phyloP scores from a whole-genome alignment of 2,888 invertebrate genomes.

The Thymelicus acteon region DNA sequence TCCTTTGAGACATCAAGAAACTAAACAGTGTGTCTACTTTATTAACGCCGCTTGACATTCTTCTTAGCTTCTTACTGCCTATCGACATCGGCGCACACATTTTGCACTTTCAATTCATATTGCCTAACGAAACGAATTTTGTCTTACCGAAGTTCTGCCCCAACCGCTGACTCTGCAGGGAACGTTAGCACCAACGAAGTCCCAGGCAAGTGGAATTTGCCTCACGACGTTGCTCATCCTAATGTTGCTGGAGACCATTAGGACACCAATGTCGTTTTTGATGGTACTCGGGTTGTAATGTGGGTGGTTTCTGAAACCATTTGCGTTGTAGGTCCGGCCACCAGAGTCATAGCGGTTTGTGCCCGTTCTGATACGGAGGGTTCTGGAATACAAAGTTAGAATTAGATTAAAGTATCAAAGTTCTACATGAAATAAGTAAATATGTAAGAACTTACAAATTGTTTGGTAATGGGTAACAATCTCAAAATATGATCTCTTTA shows the following conservation, averaged over 20 bases:
- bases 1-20: too few species aligned
- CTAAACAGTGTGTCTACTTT: too few species aligned
- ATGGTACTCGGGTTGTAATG: slow-evolving; percentile 50
- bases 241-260: slow-evolving; percentile 44
- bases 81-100: too few species aligned
- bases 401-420: too few species aligned
- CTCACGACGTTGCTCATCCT: slow-evolving; percentile 35
- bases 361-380: slow-evolving; percentile 57
- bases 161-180: slow-evolving; percentile 50
- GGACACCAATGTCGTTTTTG: slow-evolving; percentile 55
- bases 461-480: too few species aligned
- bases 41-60: too few species aligned
- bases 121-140: too few species aligned
- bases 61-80: too few species aligned
- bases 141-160: slow-evolving; percentile 51
- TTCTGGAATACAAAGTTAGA: slow-evolving; percentile 43
- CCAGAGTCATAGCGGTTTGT: slow-evolving; percentile 64
- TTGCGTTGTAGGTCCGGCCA: slow-evolving; percentile 50
- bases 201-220: slow-evolving; percentile 42
- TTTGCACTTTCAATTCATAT: too few species aligned
- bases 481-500: too few species aligned
- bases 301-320: slow-evolving; percentile 58
- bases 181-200: slow-evolving; percentile 45
- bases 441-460: too few species aligned
- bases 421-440: too few species aligned